phyloP scores from a whole-genome alignment of 2,113 vertebrate genomes.

The Butastur rufipennis region DNA sequence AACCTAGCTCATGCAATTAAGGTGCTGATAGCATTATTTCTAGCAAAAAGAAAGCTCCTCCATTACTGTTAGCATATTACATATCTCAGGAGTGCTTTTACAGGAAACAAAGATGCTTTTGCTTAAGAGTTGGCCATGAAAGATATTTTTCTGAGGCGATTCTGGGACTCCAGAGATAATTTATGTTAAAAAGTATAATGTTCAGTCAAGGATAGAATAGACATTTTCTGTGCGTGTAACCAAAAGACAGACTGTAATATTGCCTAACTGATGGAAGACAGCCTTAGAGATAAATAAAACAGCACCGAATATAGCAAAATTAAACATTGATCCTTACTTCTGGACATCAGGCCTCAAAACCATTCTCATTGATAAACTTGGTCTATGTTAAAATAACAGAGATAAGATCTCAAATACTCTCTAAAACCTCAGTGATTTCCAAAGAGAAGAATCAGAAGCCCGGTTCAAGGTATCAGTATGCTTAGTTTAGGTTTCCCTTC shows the following conservation, averaged over 20 bases:
- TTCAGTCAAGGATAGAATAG: neutral
- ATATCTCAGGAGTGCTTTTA: slow-evolving; percentile 27
- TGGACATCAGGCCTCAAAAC: neutral
- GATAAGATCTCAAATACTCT: neutral
- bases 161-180: slow-evolving; percentile 38
- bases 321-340: neutral
- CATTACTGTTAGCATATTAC: neutral
- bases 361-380: neutral
- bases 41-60: neutral
- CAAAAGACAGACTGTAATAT: neutral
- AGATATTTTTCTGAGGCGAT: neutral
- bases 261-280: neutral
- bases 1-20: neutral
- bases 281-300: neutral
- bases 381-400: neutral
- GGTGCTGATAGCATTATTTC: neutral
- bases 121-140: neutral
- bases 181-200: slow-evolving; percentile 15
- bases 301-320: neutral
- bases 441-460: neutral
- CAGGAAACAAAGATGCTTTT: slow-evolving; percentile 10
- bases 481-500: neutral
- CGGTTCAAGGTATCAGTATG: neutral
- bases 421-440: neutral
- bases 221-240: neutral